phyloP scores from a whole-genome alignment of 2,797 vertebrate species.

The Momotus momota region DNA sequence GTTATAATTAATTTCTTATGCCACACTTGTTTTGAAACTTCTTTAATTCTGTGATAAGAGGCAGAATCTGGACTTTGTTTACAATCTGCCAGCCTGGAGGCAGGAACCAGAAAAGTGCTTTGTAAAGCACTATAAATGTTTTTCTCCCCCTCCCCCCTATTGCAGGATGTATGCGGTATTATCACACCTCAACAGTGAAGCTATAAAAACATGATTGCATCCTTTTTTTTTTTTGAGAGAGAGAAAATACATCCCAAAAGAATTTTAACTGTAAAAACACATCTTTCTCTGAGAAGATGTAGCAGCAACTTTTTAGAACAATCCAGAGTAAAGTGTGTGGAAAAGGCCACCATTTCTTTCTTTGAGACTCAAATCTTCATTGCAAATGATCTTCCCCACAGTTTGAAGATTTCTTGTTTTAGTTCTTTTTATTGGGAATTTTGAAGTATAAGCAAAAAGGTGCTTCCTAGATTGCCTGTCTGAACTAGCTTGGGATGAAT shows the following conservation, averaged over 20 bases:
- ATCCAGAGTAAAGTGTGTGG: background rate
- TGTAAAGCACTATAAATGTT: conserved; percentile 25
- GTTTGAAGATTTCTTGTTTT: background rate
- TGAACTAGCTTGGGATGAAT: conserved; percentile 45
- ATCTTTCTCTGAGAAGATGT: background rate
- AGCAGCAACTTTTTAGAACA: background rate
- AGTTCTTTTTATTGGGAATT: background rate
- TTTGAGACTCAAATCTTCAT: background rate
- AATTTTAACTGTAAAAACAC: background rate
- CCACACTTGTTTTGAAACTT: conserved; percentile 23
- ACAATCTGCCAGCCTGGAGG: background rate
- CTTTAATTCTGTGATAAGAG: conserved; percentile 38
- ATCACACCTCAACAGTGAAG: background rate
- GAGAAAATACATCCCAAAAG: background rate
- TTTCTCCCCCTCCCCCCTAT: background rate
- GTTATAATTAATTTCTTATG: conserved; percentile 40
- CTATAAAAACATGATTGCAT: background rate
- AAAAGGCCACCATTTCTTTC: background rate
- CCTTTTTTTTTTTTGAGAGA: background rate
- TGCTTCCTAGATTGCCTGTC: conserved; percentile 10
- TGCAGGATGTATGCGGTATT: conserved; percentile 33
- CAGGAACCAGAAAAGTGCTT: conserved; percentile 39
- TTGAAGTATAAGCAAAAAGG: background rate
- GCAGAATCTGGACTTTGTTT: conserved; percentile 33
- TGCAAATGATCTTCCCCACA: background rate